Conservation (phyloP, 1,140 invertebrate genomes). For the Ips nitidus region DNA sequence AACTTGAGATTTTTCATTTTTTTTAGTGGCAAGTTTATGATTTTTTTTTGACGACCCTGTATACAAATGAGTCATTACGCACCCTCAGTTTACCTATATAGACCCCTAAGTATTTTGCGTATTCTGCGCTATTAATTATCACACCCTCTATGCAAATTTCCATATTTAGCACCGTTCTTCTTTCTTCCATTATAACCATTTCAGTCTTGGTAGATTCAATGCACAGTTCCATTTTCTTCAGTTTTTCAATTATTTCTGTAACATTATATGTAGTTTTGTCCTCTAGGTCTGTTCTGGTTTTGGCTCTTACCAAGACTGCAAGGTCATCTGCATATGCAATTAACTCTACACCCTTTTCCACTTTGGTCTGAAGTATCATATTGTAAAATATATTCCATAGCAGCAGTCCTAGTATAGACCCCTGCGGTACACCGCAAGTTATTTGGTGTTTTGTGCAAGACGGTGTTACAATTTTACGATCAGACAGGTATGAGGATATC, state of each 20-base stretch:
- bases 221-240: conserved; percentile 11
- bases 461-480: conserved; percentile 36
- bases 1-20: no score
- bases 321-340: no score
- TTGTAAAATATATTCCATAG: no score
- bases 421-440: no score
- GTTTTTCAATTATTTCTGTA: background rate
- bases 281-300: background rate
- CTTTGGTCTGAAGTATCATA: no score
- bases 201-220: conserved; percentile 34
- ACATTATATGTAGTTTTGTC: background rate
- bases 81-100: no score
- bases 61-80: no score
- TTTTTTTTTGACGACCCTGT: no score
- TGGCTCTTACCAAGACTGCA: conserved; percentile 17
- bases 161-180: background rate
- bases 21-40: no score
- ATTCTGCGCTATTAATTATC: background rate
- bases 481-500: conserved; percentile 47
- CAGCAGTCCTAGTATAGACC: no score
- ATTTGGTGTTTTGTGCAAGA: conserved; percentile 47
- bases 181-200: conserved; percentile 25
- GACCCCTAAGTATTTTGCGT: no score
- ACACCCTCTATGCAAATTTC: background rate
- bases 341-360: no score